phyloP scores from a whole-genome alignment of 2,797 vertebrate species.

The Rhodeus uyekii region DNA sequence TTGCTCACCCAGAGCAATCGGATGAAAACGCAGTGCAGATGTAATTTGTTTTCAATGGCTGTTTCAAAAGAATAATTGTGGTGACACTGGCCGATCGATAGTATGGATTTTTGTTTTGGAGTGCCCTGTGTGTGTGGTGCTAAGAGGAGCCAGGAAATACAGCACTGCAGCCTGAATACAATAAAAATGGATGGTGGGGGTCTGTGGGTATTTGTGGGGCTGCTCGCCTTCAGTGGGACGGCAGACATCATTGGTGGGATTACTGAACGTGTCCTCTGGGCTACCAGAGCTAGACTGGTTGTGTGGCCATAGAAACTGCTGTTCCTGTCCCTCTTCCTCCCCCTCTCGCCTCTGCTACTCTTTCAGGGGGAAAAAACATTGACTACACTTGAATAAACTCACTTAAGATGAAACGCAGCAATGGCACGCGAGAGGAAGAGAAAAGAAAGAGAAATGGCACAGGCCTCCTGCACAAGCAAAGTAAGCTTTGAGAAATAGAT shows the following conservation, averaged over 20 bases:
- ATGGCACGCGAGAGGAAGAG: conserved; percentile 47
- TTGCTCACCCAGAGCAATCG: conserved; percentile 95
- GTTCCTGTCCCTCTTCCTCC: conserved; percentile 14
- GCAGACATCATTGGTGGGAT: conserved; percentile 92
- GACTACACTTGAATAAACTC: conserved; percentile 77
- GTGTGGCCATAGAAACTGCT: conserved; percentile 63
- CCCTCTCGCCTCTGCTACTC: conserved; percentile 66
- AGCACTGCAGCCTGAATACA: conserved; percentile 92
- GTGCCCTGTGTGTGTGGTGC: conserved; percentile 97
- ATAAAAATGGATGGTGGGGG: conserved; percentile 96
- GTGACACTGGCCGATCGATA: conserved; percentile 98
- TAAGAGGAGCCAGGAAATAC: conserved; percentile 96
- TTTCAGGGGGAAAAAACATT: conserved; percentile 76
- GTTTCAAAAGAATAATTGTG: conserved; percentile 99
- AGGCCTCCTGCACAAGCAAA: conserved; percentile 11
- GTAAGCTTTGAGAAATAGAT: conserved; percentile 21
- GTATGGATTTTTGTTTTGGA: conserved; percentile 99
- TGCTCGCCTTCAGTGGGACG: conserved; percentile 86
- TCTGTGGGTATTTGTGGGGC: conserved; percentile 89
- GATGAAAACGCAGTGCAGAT: conserved; percentile 99
- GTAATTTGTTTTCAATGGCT: conserved; percentile 99
- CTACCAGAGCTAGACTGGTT: conserved; percentile 70
- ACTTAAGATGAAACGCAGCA: conserved; percentile 68
- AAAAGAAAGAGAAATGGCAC: conserved; percentile 29
- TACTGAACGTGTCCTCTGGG: conserved; percentile 88